These are phyloP conservation scores for Esperia sulphurella DNA, from an alignment of 2,888 invertebrate species.

Conservation along the genomic window DNA sequence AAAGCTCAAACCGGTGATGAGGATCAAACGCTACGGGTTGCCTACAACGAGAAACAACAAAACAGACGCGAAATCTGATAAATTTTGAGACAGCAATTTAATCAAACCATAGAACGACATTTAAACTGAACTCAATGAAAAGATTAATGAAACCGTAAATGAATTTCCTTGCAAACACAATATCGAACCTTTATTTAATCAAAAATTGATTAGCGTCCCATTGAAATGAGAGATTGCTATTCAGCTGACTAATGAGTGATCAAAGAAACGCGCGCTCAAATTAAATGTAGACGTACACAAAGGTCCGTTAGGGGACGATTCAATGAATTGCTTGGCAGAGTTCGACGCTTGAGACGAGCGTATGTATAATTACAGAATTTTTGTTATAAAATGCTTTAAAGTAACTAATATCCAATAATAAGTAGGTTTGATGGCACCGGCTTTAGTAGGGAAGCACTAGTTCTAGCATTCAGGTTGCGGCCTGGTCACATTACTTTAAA, in stretches of 20 bases:
- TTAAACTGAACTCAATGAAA: conserved; percentile 3
- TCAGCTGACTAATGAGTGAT: conserved; percentile 23
- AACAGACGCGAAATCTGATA: not conserved
- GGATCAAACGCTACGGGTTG: no score
- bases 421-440: no score
- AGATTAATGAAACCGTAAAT: conserved; percentile 2
- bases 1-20: no score
- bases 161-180: conserved; percentile 11
- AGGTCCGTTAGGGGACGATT: conserved; percentile 22
- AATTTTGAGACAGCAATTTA: conserved; percentile 1
- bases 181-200: conserved; percentile 10
- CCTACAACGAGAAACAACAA: not conserved
- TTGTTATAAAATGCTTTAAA: no score
- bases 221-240: conserved; percentile 19
- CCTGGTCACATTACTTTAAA: no score
- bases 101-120: conserved; percentile 8
- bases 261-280: conserved; percentile 18
- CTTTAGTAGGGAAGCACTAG: no score
- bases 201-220: conserved; percentile 19
- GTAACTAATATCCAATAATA: no score
- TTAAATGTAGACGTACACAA: conserved; percentile 6
- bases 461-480: no score
- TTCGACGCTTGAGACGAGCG: not conserved
- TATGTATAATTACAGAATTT: no score
- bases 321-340: conserved; percentile 11